Conservation (phyloP, 2,113 vertebrate genomes). For the Cyprinodon tularosa region DNA sequence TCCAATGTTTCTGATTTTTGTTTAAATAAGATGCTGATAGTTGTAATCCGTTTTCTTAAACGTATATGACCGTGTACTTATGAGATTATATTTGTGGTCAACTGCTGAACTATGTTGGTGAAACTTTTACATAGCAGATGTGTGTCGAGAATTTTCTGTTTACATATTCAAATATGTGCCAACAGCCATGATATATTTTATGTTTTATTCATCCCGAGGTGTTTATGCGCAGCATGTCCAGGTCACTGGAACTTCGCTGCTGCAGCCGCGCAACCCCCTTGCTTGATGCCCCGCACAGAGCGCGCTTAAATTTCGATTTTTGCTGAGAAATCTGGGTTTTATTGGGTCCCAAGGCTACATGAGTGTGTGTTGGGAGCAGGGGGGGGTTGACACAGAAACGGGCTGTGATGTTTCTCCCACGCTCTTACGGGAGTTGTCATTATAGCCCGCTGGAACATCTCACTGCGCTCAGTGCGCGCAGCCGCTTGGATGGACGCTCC, state of each 20-base stretch:
- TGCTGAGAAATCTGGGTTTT: slow-evolving; percentile 45
- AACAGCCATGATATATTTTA: background rate
- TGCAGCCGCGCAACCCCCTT: slow-evolving; percentile 2
- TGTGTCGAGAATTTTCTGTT: background rate
- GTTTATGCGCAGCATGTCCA: background rate
- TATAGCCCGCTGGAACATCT: slow-evolving; percentile 52
- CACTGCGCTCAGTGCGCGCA: slow-evolving; percentile 27
- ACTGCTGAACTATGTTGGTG: background rate
- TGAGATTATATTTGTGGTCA: background rate
- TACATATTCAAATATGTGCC: background rate
- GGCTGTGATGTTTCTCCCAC: slow-evolving; percentile 67
- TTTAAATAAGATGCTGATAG: background rate
- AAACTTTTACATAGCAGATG: slow-evolving; percentile 40
- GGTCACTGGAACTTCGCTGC: too few relatives aligned
- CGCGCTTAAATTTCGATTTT: slow-evolving; percentile 54
- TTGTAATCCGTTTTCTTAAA: background rate
- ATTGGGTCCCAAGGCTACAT: slow-evolving; percentile 43
- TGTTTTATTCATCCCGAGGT: background rate
- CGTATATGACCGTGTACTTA: background rate
- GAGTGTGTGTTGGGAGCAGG: slow-evolving; percentile 53
- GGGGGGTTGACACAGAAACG: slow-evolving; percentile 64
- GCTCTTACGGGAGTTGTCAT: slow-evolving; percentile 53
- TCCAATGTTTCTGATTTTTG: background rate
- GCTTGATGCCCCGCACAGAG: slow-evolving; percentile 17
- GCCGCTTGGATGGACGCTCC: slow-evolving; percentile 19